These are phyloP conservation scores for Eubucco bourcierii DNA, from an alignment of 2,113 vertebrate genomes.

Conservation along the genomic window DNA sequence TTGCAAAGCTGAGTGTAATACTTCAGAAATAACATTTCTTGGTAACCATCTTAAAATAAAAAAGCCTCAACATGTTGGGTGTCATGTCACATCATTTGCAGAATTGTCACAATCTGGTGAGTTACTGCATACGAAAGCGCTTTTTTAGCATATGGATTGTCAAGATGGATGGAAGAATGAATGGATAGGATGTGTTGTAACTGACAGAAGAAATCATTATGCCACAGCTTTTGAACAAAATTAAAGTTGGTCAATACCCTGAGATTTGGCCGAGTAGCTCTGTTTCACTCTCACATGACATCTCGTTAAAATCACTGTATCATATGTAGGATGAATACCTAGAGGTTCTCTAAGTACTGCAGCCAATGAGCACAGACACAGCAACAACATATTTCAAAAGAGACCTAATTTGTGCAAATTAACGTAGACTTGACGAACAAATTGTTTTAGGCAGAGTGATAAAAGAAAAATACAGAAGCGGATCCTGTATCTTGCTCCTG, in stretches of 20 bases:
- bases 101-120: slow-evolving; percentile 66
- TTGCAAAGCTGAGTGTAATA: slow-evolving; percentile 26
- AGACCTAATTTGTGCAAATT: slow-evolving; percentile 12
- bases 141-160: slow-evolving; percentile 62
- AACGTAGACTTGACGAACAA: neutral
- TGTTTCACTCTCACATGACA: neutral
- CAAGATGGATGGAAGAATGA: slow-evolving; percentile 59
- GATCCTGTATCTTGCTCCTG: neutral
- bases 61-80: slow-evolving; percentile 54
- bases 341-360: neutral
- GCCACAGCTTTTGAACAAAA: slow-evolving; percentile 52
- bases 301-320: neutral
- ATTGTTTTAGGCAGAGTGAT: neutral
- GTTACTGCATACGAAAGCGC: slow-evolving; percentile 43
- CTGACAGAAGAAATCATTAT: slow-evolving; percentile 57
- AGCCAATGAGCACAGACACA: neutral
- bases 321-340: neutral
- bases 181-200: slow-evolving; percentile 49
- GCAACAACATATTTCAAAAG: neutral
- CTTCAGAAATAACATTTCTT: slow-evolving; percentile 45
- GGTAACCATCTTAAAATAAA: slow-evolving; percentile 54
- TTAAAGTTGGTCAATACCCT: slow-evolving; percentile 44
- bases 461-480: neutral
- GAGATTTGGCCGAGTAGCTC: slow-evolving; percentile 17
- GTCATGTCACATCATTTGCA: slow-evolving; percentile 57